Conservation (phyloP, 1,140 invertebrate genomes). For the Scaptomyza montana region DNA sequence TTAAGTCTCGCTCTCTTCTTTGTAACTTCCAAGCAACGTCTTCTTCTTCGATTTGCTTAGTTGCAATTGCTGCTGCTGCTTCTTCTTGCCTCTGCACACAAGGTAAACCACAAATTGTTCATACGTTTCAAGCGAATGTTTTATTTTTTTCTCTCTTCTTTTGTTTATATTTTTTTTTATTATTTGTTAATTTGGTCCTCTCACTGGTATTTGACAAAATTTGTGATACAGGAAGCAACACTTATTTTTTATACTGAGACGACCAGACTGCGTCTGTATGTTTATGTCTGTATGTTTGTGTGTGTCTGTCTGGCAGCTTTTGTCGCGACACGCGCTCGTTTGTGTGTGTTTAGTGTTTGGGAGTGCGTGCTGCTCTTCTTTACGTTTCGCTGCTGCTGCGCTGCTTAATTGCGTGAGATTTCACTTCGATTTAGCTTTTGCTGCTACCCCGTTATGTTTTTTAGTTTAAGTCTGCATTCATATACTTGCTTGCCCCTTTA, state of each 20-base stretch:
- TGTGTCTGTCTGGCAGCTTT: slow-evolving; percentile 1
- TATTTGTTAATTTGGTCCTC: slow-evolving; percentile 2
- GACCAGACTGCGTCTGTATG: slow-evolving; percentile 3
- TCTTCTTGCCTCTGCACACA: slow-evolving; percentile 18
- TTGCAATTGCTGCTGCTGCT: slow-evolving; percentile 32
- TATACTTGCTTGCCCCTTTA: not conserved
- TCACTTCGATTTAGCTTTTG: slow-evolving; percentile 60
- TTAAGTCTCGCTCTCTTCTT: slow-evolving; percentile 20
- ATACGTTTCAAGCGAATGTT: slow-evolving; percentile 2
- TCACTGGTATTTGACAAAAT: slow-evolving; percentile 5
- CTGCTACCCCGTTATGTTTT: slow-evolving; percentile 25
- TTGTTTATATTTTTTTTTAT: slow-evolving; percentile 1
- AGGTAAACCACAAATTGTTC: slow-evolving; percentile 36
- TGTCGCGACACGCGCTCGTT: slow-evolving; percentile 17
- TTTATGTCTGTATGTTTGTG: not conserved
- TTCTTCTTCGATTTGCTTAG: slow-evolving; percentile 8
- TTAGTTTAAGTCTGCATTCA: slow-evolving; percentile 27
- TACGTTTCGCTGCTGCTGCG: slow-evolving; percentile 31
- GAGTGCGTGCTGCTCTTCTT: slow-evolving; percentile 39
- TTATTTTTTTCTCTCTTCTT: slow-evolving; percentile 8
- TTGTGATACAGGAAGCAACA: slow-evolving; percentile 22
- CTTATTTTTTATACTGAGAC: slow-evolving; percentile 2
- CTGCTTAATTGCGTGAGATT: slow-evolving; percentile 63
- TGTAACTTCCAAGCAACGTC: slow-evolving; percentile 9
- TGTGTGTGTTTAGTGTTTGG: not conserved